phyloP scores from a whole-genome alignment of 92 coral and sea anemone genomes.

The Chrysogorgia sp. region DNA sequence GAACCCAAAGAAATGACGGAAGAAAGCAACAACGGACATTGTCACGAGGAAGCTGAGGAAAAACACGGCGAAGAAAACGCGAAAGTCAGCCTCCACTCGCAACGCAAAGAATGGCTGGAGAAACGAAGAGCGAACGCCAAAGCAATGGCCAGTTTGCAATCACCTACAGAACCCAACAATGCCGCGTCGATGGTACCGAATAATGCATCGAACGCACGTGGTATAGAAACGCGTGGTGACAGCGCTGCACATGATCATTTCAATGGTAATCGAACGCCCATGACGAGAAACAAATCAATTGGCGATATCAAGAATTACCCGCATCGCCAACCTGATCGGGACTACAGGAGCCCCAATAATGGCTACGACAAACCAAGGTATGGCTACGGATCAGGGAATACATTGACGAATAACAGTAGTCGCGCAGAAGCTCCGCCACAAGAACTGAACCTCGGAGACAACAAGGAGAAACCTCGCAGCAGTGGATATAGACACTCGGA shows the following conservation, averaged over 20 bases:
- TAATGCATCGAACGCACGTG: neutral
- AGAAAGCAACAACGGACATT: neutral
- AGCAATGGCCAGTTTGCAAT: neutral
- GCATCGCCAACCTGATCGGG: constrained; percentile 18
- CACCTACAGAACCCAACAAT: neutral
- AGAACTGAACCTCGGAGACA: neutral
- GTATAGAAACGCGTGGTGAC: neutral
- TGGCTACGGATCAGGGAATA: constrained; percentile 12
- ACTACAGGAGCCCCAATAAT: constrained; percentile 21
- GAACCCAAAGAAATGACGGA: constrained; percentile 7
- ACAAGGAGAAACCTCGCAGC: neutral
- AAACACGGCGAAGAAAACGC: constrained; percentile 9
- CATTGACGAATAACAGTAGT: neutral
- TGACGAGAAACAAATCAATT: neutral
- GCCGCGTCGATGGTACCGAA: neutral
- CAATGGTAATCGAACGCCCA: neutral
- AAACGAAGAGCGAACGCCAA: constrained; percentile 11
- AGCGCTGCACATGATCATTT: neutral
- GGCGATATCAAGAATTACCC: constrained; percentile 9
- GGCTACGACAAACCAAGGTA: constrained; percentile 10
- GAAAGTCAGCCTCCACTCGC: neutral
- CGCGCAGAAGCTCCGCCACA: neutral
- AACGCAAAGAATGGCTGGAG: constrained; percentile 20
- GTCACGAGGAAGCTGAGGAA: constrained; percentile 21
- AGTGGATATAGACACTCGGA: neutral